These are phyloP conservation scores for Gallinago nigripennis DNA, from an alignment of 2,797 vertebrate genomes.

Conservation along the genomic window DNA sequence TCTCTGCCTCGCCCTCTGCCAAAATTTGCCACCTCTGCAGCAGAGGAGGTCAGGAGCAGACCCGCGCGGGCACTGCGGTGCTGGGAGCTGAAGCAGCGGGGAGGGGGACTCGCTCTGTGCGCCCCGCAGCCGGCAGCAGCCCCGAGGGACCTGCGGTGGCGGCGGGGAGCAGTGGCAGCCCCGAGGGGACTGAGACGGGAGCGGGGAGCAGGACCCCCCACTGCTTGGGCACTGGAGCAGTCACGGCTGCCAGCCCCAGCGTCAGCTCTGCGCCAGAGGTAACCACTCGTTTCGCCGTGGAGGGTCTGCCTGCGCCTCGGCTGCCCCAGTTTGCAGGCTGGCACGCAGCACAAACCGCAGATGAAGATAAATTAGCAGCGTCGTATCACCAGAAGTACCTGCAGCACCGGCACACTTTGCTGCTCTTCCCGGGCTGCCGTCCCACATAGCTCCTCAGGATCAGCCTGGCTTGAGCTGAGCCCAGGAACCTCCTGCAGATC, in stretches of 20 bases:
- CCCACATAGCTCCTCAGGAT: not conserved
- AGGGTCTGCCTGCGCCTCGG: not conserved
- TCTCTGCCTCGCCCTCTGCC: not conserved
- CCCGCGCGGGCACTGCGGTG: accelerated
- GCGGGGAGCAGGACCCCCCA: not conserved
- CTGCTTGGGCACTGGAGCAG: not conserved
- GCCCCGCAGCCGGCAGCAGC: not conserved
- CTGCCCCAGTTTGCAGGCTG: not conserved
- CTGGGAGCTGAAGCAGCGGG: accelerated
- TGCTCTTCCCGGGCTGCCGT: not conserved
- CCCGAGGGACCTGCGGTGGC: not conserved
- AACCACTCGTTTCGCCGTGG: accelerated
- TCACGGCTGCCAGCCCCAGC: not conserved
- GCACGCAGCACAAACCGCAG: accelerated
- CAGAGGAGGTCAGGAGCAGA: not conserved
- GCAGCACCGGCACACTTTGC: not conserved
- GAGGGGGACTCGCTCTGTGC: not conserved
- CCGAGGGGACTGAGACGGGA: not conserved
- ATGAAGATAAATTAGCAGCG: not conserved
- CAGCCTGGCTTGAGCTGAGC: not conserved
- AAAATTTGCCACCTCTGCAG: not conserved
- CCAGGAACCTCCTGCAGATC: accelerated
- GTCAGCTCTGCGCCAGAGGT: not conserved
- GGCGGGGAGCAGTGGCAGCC: not conserved
- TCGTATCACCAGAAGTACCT: not conserved